phyloP scores from a whole-genome alignment of 2,113 vertebrate genomes.

The Siphamia tubifer region DNA sequence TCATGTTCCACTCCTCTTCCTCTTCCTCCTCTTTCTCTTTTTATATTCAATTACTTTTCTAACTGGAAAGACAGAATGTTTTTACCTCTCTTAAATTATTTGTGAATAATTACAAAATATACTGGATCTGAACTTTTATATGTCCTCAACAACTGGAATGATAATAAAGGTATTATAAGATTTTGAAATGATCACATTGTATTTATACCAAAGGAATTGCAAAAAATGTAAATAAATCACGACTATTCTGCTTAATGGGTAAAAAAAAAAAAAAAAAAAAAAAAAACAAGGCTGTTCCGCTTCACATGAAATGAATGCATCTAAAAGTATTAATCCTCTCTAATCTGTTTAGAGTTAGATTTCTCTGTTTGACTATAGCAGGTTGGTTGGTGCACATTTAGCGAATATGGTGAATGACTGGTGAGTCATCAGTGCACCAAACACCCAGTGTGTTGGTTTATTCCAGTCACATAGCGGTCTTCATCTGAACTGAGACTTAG shows the following conservation, averaged over 20 bases:
- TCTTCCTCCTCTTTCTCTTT: neutral
- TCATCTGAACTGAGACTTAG: neutral
- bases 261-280: neutral
- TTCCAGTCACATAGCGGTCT: constrained; percentile 19
- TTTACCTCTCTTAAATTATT: neutral
- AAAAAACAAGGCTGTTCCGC: neutral
- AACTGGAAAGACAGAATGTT: neutral
- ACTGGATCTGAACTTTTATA: too few relatives aligned
- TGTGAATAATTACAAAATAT: too few relatives aligned
- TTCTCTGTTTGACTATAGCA: constrained; percentile 7
- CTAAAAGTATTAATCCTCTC: constrained; percentile 7
- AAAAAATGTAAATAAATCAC: too few relatives aligned
- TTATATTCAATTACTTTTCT: neutral
- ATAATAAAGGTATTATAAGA: too few relatives aligned
- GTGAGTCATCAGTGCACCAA: constrained; percentile 74
- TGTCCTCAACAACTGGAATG: too few relatives aligned
- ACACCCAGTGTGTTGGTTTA: constrained; percentile 22
- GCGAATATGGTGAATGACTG: constrained; percentile 18
- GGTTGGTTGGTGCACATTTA: constrained; percentile 27
- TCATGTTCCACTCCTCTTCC: constrained; percentile 9
- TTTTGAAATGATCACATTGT: too few relatives aligned
- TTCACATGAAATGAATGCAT: neutral
- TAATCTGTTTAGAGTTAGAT: constrained; percentile 23
- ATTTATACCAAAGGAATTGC: too few relatives aligned
- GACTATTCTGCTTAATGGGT: too few relatives aligned